Conservation (phyloP, 2,888 invertebrate species). For the Athripsodes cinereus region DNA sequence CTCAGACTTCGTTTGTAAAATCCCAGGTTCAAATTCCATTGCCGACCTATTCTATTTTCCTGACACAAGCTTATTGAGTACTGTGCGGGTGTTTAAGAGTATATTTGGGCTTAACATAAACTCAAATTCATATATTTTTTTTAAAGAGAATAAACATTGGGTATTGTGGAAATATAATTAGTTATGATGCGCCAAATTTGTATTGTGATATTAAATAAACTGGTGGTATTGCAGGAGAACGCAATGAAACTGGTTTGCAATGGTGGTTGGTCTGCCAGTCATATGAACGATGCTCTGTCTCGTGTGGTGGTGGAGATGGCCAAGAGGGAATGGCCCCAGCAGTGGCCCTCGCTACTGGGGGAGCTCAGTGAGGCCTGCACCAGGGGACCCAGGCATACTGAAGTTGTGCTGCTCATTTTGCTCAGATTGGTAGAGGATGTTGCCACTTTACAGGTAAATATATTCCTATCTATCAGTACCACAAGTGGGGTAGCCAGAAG, state of each 20-base stretch:
- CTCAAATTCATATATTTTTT: too few species aligned
- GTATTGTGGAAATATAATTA: too few species aligned
- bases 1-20: too few species aligned
- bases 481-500: too few species aligned
- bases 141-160: too few species aligned
- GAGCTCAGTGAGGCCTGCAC: conserved; percentile 80
- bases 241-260: conserved; percentile 81
- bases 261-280: conserved; percentile 67
- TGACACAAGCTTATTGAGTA: too few species aligned
- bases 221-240: conserved; percentile 55
- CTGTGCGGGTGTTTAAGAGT: too few species aligned
- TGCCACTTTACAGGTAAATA: conserved; percentile 69
- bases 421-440: conserved; percentile 90
- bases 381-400: conserved; percentile 81
- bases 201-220: too few species aligned
- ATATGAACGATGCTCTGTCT: conserved; percentile 79
- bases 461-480: background rate
- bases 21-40: too few species aligned
- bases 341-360: conserved; percentile 81
- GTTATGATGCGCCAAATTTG: too few species aligned
- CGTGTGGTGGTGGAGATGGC: conserved; percentile 95
- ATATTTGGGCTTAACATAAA: too few species aligned
- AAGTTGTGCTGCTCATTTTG: conserved; percentile 83
- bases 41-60: too few species aligned
- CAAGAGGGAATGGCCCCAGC: conserved; percentile 96